Evolutionary conservation across 2,113 vertebrate genomes (phyloP).

Genomic region (Solea senegalensis): DNA sequence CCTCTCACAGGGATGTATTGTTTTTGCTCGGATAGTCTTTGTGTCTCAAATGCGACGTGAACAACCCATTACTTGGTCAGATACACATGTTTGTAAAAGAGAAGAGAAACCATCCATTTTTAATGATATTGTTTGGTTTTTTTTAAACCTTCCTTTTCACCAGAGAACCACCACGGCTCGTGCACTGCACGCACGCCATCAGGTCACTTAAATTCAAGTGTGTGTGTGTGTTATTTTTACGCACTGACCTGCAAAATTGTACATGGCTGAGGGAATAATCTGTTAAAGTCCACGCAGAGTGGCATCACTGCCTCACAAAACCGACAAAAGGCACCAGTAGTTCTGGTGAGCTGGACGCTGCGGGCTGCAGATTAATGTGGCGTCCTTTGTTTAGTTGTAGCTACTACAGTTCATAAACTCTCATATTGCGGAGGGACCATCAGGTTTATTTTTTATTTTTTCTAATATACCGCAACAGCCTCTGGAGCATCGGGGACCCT

Average conservation of each 20-base stretch:
- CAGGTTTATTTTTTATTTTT: slow-evolving; percentile 21
- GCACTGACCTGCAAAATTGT: slow-evolving; percentile 38
- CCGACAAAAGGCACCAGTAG: slow-evolving; percentile 51
- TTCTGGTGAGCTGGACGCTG: slow-evolving; percentile 33
- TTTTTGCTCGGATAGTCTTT: slow-evolving; percentile 65
- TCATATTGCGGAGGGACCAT: slow-evolving; percentile 25
- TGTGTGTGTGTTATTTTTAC: slow-evolving; percentile 33
- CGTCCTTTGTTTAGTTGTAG: slow-evolving; percentile 47
- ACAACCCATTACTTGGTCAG: slow-evolving; percentile 80
- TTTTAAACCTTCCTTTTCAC: slow-evolving; percentile 39
- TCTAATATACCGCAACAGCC: slow-evolving; percentile 8
- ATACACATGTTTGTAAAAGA: slow-evolving; percentile 68
- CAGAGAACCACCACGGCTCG: slow-evolving; percentile 20
- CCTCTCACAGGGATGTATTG: slow-evolving; percentile 67
- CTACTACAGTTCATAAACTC: slow-evolving; percentile 47
- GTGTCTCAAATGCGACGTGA: slow-evolving; percentile 68
- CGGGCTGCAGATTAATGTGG: slow-evolving; percentile 41
- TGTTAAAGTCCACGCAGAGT: slow-evolving; percentile 32
- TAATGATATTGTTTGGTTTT: slow-evolving; percentile 79
- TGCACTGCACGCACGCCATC: slow-evolving; percentile 34
- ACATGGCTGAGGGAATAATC: slow-evolving; percentile 41
- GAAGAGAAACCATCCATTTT: slow-evolving; percentile 79
- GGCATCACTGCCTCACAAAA: slow-evolving; percentile 26
- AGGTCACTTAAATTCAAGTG: slow-evolving; percentile 36
- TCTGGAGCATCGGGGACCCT: slow-evolving; percentile 13